phyloP scores from a whole-genome alignment of 2,797 vertebrate genomes.

The Phrynocephalus forsythii region DNA sequence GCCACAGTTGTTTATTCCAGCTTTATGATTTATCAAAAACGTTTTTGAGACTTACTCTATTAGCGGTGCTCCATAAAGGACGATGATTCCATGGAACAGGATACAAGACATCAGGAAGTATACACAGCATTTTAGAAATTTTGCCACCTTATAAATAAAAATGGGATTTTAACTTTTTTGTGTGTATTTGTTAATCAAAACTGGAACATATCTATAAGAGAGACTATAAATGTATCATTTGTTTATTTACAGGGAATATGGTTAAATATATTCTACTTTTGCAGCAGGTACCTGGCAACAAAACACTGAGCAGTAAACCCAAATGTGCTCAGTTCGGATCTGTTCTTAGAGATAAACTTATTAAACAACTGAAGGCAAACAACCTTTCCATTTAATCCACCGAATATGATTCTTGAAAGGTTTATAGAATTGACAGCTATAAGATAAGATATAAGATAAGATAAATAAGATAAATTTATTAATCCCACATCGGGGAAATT shows the following conservation, averaged over 20 bases:
- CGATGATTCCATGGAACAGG: constrained; percentile 90
- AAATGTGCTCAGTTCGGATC: not conserved
- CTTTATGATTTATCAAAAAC: constrained; percentile 41
- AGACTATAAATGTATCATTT: not conserved
- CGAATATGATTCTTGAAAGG: too few species aligned
- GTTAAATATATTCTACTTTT: not conserved
- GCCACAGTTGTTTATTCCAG: not conserved
- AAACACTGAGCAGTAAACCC: too few species aligned
- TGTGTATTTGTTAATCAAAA: too few species aligned
- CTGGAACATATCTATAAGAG: not conserved
- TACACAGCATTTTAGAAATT: constrained; percentile 88
- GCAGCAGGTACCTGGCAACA: not conserved
- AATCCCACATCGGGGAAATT: too few species aligned
- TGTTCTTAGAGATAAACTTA: constrained; percentile 1
- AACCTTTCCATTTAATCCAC: not conserved
- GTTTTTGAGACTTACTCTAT: constrained; percentile 90
- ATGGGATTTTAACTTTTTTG: not conserved
- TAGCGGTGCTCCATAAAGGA: constrained; percentile 95
- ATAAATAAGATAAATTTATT: too few species aligned
- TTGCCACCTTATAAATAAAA: constrained; percentile 84
- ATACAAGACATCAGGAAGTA: constrained; percentile 93
- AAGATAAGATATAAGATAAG: not conserved
- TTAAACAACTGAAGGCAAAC: not conserved
- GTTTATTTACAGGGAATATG: not conserved
- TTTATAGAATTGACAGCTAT: not conserved